Base-by-base conservation (phyloP, 1,140 invertebrate species). In the Mactra quadrangularis region DNA sequence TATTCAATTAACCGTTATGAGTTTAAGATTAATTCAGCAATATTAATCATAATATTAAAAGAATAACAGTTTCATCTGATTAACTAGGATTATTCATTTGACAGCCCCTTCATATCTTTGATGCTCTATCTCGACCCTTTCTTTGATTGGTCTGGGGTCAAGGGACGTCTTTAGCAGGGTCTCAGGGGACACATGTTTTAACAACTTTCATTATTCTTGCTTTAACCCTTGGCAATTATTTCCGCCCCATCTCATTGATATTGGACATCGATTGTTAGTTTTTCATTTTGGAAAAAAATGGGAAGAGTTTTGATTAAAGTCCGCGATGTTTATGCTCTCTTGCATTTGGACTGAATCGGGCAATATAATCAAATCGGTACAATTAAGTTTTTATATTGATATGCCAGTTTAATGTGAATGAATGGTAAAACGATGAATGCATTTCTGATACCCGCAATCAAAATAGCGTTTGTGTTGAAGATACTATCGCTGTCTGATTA, bases 221-320 rank as follows among this genome's bases (percentile, higher is more conserved):
- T 68, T 81, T 81, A 81, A 81, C 77, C 77, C 66, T 59, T 70
- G 66, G 60, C 77, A 81, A 81, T 81, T 81, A 81, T 71, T 81
- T 81, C 77, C 64, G 35, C 64, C 68, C 41, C 57, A 35, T 33
- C 55, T 57, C 64, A 59, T 35, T 68, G 53, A 59, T 81, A 45
- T 71, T 19, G 11, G 52, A 52, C 55, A 60, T 60, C 47, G 64
- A 81, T 59, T 53, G 77, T 70, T 71, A 50, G 45, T 71, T 64
- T 47, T 59, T 68, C 62, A 81, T 81, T 81, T 81, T 55, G 55
- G 52, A 68, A 76, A 81, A 62, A 41, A 41, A 41, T 7, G 6
- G 6, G n/a, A 33, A 55, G 33, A 35, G 25, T 50, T 81, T 59
- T 68, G 66, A 81, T 81, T 81, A 81, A 70, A 60, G 31, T 47